These are phyloP conservation scores for Isaurus tuberculatus DNA, from an alignment of 92 coral and sea anemone species.

Conservation along the genomic window DNA sequence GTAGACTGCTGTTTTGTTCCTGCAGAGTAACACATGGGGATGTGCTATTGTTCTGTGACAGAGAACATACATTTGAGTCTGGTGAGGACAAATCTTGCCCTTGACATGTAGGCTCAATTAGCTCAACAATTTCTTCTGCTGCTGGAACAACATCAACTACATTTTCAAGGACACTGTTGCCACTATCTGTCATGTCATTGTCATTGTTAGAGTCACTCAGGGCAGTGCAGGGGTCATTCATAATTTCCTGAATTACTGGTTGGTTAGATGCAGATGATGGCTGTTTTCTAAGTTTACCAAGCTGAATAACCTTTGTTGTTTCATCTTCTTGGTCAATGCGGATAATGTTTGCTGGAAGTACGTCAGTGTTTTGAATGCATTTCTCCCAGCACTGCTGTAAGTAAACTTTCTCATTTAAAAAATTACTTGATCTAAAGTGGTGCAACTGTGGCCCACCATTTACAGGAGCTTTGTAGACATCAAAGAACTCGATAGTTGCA, in stretches of 20 bases:
- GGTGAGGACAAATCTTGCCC: not conserved
- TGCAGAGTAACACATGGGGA: not conserved
- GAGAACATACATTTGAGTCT: not conserved
- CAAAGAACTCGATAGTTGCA: too few species aligned
- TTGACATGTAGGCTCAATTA: not conserved
- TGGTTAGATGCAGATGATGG: not conserved
- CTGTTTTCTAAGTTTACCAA: not conserved
- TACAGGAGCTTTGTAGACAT: too few species aligned
- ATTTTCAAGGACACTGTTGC: not conserved
- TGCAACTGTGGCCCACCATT: not conserved
- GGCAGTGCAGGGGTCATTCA: not conserved
- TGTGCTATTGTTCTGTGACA: not conserved
- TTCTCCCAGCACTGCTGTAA: too few species aligned
- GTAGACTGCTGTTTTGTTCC: not conserved
- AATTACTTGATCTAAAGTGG: not conserved
- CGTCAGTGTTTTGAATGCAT: not conserved
- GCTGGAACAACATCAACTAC: not conserved
- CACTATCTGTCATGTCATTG: not conserved
- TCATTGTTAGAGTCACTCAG: not conserved
- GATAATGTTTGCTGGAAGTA: not conserved
- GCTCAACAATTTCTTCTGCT: not conserved
- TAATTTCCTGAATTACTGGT: not conserved
- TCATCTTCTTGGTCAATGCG: too few species aligned
- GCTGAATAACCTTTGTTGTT: not conserved
- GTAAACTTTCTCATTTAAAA: too few species aligned